Conservation (phyloP, 2,797 vertebrate species). For the Enteromius argenteus region DNA sequence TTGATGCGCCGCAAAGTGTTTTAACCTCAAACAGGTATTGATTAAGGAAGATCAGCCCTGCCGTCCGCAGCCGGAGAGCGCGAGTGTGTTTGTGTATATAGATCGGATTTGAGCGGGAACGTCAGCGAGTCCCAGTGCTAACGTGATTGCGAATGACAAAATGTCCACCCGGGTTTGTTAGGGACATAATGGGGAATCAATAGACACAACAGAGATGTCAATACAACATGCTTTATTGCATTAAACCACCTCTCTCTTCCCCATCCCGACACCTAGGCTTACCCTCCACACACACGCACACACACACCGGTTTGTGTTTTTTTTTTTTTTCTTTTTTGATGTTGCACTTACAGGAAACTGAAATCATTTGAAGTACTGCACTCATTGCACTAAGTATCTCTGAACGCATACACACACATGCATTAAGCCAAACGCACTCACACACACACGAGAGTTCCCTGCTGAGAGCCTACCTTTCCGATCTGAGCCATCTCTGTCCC, state of each 20-base stretch:
- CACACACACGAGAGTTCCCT: slow-evolving; percentile 3
- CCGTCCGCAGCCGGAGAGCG: slow-evolving; percentile 52
- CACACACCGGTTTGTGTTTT: not conserved
- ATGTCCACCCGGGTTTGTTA: slow-evolving; percentile 86
- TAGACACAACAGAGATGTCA: slow-evolving; percentile 87
- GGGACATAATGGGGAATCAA: slow-evolving; percentile 87
- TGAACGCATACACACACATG: slow-evolving; percentile 14
- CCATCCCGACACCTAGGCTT: slow-evolving; percentile 61
- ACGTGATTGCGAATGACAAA: slow-evolving; percentile 87
- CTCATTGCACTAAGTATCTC: slow-evolving; percentile 29
- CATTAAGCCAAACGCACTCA: slow-evolving; percentile 42
- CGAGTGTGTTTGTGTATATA: slow-evolving; percentile 62
- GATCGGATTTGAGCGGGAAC: slow-evolving; percentile 75
- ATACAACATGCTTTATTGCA: slow-evolving; percentile 87
- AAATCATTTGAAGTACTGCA: slow-evolving; percentile 36
- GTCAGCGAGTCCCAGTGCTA: slow-evolving; percentile 76
- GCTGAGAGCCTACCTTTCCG: slow-evolving; percentile 38
- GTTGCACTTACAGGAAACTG: slow-evolving; percentile 36
- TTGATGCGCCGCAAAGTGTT: slow-evolving; percentile 76
- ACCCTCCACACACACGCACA: slow-evolving; percentile 47
- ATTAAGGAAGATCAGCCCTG: slow-evolving; percentile 76
- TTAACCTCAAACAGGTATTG: slow-evolving; percentile 82
- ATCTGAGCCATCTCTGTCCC: slow-evolving; percentile 51
- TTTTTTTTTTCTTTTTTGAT: slow-evolving; percentile 18
- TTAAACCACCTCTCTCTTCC: slow-evolving; percentile 79